A percentile compares a stretch with the other conserved stretches of the same genome.
These are phyloP conservation scores for Alcis repandata DNA, from an alignment of 2,888 invertebrate species.

Conservation along the genomic window DNA sequence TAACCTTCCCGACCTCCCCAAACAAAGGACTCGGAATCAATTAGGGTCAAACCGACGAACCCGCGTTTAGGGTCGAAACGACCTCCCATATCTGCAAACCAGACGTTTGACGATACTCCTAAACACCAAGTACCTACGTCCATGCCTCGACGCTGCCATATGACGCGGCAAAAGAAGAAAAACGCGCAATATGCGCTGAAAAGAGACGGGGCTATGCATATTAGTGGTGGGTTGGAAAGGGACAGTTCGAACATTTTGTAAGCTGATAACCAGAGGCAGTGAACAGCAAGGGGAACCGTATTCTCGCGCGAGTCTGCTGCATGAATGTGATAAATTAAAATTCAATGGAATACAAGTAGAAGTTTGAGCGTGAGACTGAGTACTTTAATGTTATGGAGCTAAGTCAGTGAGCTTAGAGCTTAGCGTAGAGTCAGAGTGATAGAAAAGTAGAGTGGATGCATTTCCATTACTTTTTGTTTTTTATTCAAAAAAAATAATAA, in stretches of 20 bases:
- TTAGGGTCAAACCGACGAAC: slow-evolving; percentile 66
- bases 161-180: slow-evolving; percentile 86
- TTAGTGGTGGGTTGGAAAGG: slow-evolving; percentile 71
- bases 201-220: slow-evolving; percentile 74
- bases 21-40: slow-evolving; percentile 82
- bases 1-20: slow-evolving; percentile 74
- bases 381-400: slow-evolving; percentile 67
- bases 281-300: slow-evolving; percentile 84
- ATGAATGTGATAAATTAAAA: slow-evolving; percentile 86
- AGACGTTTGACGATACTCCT: slow-evolving; percentile 64
- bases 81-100: slow-evolving; percentile 56
- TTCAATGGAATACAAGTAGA: slow-evolving; percentile 73
- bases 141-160: slow-evolving; percentile 77
- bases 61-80: slow-evolving; percentile 53
- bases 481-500: slow-evolving; percentile 13
- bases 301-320: slow-evolving; percentile 82
- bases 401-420: slow-evolving; percentile 2
- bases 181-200: slow-evolving; percentile 83
- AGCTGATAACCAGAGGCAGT: slow-evolving; percentile 85
- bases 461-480: not conserved
- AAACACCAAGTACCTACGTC: slow-evolving; percentile 68
- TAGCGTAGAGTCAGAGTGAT: not conserved
- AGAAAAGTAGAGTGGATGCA: not conserved
- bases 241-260: slow-evolving; percentile 83
- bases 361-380: slow-evolving; percentile 71